phyloP scores from a whole-genome alignment of 2,797 vertebrate genomes.

The Monodelphis domestica region DNA sequence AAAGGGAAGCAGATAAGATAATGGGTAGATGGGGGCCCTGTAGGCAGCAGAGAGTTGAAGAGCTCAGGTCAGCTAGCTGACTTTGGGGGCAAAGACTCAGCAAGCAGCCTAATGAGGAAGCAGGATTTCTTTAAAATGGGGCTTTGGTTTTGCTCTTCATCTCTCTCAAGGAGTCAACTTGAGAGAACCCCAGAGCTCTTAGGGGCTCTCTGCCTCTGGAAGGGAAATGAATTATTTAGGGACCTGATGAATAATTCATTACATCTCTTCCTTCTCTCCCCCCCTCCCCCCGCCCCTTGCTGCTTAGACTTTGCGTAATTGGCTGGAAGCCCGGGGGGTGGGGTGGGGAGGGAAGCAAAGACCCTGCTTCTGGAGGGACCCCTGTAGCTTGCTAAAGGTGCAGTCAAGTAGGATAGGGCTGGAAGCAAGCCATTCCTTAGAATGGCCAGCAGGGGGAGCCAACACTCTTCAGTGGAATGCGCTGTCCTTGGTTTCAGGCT shows the following conservation, averaged over 20 bases:
- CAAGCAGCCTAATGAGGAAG: conserved; percentile 37
- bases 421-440: conserved; percentile 43
- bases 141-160: conserved; percentile 65
- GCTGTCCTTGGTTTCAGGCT: background rate
- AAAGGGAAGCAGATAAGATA: conserved; percentile 53
- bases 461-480: conserved; percentile 53
- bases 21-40: conserved; percentile 30
- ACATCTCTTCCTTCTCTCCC: no score
- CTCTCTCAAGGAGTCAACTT: conserved; percentile 69
- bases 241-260: conserved; percentile 74
- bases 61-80: background rate
- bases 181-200: conserved; percentile 57
- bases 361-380: background rate
- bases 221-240: conserved; percentile 67
- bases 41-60: conserved; percentile 14
- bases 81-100: background rate
- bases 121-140: conserved; percentile 55
- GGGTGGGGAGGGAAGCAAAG: background rate
- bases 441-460: conserved; percentile 61
- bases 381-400: background rate
- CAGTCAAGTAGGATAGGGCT: background rate
- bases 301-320: conserved; percentile 68
- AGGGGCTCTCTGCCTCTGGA: conserved; percentile 54
- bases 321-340: conserved; percentile 38
- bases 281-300: conserved; percentile 57